Base-by-base conservation (phyloP, 92 coral and sea anemone genomes). In the Palythoa heliodiscus region DNA sequence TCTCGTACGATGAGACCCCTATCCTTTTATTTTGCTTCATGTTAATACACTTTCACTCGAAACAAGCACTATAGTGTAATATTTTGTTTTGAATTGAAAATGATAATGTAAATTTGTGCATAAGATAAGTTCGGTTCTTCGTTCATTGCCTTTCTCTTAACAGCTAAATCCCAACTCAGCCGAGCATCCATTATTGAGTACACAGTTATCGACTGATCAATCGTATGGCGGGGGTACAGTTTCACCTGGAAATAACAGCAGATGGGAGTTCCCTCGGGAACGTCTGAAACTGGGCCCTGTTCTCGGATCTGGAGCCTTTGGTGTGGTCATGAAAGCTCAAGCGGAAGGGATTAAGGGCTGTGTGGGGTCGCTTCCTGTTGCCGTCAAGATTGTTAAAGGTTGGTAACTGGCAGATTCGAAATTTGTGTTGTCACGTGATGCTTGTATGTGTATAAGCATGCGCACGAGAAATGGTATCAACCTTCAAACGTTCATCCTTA, bases 191-290 rank as follows among this genome's bases (percentile, higher is more conserved):
- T 70, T 80, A 12, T 35, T 80, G 74, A 66, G 84, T 29, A 66
- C 63, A 5, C 84, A 80, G 74, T 17, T 67, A 61, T 80, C 84
- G 24, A 80, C 38, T 48, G 84, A 80, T 13, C 22, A 53, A 13
- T 29, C 84, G 15, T 80, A 80, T 48, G 84, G 84, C n/a, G 74
- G 72, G 25, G 70, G 58, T 53, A 73, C 52, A 23, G 29, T 61
- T 11, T 58, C 76, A 38, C 91, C 90, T 8, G 54, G 87, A 60
- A 86, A 87, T 19, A 88, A 94, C 89, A 94, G 93, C 73, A 94
- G 94, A 87, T 96, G 99, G 99, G 99, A 96, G 90, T 96, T 96
- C 54, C 98, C 98, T 17, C 90, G 99, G 77, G 95, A 96, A 75
- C 87, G 98, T 50, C 88, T 96, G 48, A 90, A 85, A 76, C 80